phyloP scores from a whole-genome alignment of 2,797 vertebrate species.

The Megalops cyprinoides region DNA sequence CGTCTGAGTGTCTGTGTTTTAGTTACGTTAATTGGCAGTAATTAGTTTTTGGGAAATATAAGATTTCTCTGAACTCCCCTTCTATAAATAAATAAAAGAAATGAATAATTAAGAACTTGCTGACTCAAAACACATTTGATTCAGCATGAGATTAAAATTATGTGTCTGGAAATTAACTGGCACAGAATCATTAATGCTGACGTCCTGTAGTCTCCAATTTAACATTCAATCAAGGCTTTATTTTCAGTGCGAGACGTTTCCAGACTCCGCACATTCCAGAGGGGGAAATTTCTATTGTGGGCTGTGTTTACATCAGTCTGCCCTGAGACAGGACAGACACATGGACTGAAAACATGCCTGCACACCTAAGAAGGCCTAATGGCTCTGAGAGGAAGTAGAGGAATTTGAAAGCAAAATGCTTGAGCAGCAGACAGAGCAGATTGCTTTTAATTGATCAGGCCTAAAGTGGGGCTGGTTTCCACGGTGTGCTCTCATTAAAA shows the following conservation, averaged over 20 bases:
- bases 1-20: conserved; percentile 38
- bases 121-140: conserved; percentile 42
- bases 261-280: neutral
- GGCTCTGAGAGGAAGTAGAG: too few species aligned
- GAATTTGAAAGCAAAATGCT: neutral
- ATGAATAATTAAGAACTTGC: conserved; percentile 46
- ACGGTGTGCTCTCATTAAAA: neutral
- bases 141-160: conserved; percentile 21
- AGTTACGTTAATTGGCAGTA: conserved; percentile 41
- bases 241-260: neutral
- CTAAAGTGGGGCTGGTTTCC: neutral
- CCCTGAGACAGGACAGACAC: neutral
- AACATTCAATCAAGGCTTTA: neutral
- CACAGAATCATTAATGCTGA: conserved; percentile 18
- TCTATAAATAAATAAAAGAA: conserved; percentile 48
- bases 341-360: neutral
- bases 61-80: conserved; percentile 35
- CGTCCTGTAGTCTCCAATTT: neutral
- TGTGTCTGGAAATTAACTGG: conserved; percentile 31
- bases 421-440: neutral
- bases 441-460: neutral
- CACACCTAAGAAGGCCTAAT: neutral
- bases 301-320: neutral
- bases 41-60: conserved; percentile 40
- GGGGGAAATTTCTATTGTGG: neutral